Evolutionary conservation across 2,888 invertebrate species (phyloP).

Genomic region (Dicranocentrus wangi): DNA sequence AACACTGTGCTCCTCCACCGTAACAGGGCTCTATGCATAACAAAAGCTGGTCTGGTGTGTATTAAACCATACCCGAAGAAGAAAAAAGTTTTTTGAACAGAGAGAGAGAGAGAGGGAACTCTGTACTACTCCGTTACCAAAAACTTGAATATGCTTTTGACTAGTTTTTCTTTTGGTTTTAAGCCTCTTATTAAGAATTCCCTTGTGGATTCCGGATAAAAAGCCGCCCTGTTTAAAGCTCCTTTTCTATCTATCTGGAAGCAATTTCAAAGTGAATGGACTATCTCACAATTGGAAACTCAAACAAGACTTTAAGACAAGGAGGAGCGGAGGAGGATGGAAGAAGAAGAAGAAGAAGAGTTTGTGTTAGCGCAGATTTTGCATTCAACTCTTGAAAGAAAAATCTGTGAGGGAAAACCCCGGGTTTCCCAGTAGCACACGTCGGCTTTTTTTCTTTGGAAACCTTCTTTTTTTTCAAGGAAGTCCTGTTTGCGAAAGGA

Average conservation of each 20-base stretch:
- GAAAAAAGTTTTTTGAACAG: no score
- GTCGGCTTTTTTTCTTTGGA: slow-evolving; percentile 7
- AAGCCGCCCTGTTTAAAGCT: not conserved
- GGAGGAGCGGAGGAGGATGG: not conserved
- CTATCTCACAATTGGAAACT: slow-evolving; percentile 39
- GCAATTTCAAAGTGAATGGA: slow-evolving; percentile 46
- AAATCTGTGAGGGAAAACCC: no score
- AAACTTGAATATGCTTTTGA: no score
- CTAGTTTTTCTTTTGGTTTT: slow-evolving; percentile 28
- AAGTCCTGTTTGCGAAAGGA: slow-evolving; percentile 13
- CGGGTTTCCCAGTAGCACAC: no score
- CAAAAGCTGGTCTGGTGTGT: no score
- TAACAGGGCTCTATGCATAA: no score
- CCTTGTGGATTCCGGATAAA: slow-evolving; percentile 25
- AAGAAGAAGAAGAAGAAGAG: not conserved
- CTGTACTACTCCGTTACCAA: no score
- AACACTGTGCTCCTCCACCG: no score
- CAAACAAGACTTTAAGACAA: slow-evolving; percentile 22
- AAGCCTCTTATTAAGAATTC: slow-evolving; percentile 48
- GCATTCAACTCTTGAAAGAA: no score
- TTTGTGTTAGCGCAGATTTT: no score
- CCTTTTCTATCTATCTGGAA: slow-evolving; percentile 35
- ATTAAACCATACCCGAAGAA: no score
- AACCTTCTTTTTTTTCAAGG: not conserved
- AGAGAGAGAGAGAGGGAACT: no score